These are phyloP conservation scores for Capreolus pygargus DNA, from an alignment of 2,113 vertebrate species.

Conservation along the genomic window DNA sequence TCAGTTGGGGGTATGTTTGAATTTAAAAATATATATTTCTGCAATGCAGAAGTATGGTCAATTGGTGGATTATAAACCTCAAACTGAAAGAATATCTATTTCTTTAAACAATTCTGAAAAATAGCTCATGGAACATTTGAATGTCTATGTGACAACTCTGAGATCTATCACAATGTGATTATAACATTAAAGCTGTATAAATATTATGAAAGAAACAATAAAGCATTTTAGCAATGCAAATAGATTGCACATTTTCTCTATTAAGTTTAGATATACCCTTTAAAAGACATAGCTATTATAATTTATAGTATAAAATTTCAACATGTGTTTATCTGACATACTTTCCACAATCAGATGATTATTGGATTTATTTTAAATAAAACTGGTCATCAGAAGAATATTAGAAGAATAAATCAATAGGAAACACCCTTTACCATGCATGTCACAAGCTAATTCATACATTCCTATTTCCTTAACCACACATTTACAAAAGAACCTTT, in stretches of 20 bases:
- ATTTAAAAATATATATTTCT: not conserved
- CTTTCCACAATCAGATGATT: not conserved
- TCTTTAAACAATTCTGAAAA: not conserved
- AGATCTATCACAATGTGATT: not conserved
- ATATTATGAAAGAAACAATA: not conserved
- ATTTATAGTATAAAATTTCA: not conserved
- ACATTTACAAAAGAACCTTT: not conserved
- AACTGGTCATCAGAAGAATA: not conserved
- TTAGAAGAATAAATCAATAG: not conserved
- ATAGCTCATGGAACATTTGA: not conserved
- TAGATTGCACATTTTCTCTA: not conserved
- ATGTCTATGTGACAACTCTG: not conserved
- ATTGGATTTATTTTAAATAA: slow-evolving; percentile 23
- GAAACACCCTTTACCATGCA: not conserved
- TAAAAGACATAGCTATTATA: not conserved
- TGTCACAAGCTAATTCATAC: not conserved
- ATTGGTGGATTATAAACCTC: not conserved
- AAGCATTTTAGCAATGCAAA: not conserved
- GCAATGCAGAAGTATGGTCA: not conserved
- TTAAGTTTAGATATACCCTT: not conserved
- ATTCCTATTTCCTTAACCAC: not conserved
- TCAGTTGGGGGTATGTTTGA: not conserved
- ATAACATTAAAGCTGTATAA: not conserved
- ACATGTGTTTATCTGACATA: not conserved
- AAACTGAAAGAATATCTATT: not conserved